Evolutionary conservation across 2,888 invertebrate species (phyloP).

Genomic region (Lymantria dispar): DNA sequence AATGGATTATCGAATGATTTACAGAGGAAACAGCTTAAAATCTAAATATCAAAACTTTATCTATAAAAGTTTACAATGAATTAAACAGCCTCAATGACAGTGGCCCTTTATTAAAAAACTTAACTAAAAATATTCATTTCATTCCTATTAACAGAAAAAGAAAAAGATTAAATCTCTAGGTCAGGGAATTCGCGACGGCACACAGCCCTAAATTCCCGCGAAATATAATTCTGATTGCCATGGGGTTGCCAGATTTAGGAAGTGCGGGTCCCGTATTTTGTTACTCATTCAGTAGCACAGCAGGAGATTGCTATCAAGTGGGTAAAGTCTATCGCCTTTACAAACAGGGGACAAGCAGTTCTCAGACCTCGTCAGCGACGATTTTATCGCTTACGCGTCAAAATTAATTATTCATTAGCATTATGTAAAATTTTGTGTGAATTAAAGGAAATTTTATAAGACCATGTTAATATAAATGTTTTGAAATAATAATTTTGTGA

Average conservation of each 20-base stretch:
- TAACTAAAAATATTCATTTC: too few species aligned
- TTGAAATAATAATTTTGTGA: too few species aligned
- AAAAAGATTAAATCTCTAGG: slow-evolving; percentile 19
- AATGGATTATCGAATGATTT: too few species aligned
- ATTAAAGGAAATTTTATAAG: too few species aligned
- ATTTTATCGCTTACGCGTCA: slow-evolving; percentile 61
- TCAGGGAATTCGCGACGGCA: slow-evolving; percentile 5
- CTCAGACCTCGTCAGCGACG: slow-evolving; percentile 45
- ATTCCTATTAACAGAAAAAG: not conserved
- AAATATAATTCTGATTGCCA: slow-evolving; percentile 45
- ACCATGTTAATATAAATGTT: too few species aligned
- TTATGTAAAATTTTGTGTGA: slow-evolving; percentile 25
- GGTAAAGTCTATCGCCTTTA: slow-evolving; percentile 47
- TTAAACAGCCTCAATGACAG: too few species aligned
- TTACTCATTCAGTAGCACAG: slow-evolving; percentile 38
- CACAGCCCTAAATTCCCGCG: slow-evolving; percentile 38
- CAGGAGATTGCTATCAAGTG: slow-evolving; percentile 59
- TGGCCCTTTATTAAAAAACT: too few species aligned
- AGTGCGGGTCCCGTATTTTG: slow-evolving; percentile 58
- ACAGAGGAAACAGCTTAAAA: too few species aligned
- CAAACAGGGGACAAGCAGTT: slow-evolving; percentile 41
- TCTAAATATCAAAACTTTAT: too few species aligned
- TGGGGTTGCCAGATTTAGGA: slow-evolving; percentile 41
- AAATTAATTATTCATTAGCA: slow-evolving; percentile 73
- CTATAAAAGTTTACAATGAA: too few species aligned